Evolutionary conservation across 2,113 vertebrate genomes (phyloP).

Genomic region (Cranoglanis bouderius): DNA sequence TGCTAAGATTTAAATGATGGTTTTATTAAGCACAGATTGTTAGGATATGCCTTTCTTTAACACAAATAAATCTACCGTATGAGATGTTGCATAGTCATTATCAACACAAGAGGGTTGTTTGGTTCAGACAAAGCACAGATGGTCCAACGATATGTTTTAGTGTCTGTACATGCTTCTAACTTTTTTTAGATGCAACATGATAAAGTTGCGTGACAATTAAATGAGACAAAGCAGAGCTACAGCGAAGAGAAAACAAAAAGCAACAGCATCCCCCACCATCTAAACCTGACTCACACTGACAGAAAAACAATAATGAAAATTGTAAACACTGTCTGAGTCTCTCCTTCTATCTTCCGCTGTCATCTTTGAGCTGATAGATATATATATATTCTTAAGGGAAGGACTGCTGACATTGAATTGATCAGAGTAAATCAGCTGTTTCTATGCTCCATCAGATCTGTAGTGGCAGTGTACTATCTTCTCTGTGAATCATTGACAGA

Average conservation of each 20-base stretch:
- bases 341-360: background rate
- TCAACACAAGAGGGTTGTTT: background rate
- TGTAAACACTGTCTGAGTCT: background rate
- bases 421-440: background rate
- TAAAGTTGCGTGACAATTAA: background rate
- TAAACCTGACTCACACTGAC: background rate
- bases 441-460: background rate
- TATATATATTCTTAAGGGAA: background rate
- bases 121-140: background rate
- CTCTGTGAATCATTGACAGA: background rate
- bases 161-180: background rate
- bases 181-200: background rate
- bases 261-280: background rate
- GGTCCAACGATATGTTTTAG: background rate
- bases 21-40: background rate
- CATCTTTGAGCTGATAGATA: background rate
- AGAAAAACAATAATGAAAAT: background rate
- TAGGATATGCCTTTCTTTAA: background rate
- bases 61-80: background rate
- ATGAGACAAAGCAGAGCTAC: background rate
- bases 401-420: background rate
- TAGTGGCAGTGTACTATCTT: background rate
- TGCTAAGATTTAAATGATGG: background rate
- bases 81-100: background rate
- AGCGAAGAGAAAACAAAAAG: background rate